Evolutionary conservation across 2,797 vertebrate species (phyloP).

Genomic region (Labroides dimidiatus): DNA sequence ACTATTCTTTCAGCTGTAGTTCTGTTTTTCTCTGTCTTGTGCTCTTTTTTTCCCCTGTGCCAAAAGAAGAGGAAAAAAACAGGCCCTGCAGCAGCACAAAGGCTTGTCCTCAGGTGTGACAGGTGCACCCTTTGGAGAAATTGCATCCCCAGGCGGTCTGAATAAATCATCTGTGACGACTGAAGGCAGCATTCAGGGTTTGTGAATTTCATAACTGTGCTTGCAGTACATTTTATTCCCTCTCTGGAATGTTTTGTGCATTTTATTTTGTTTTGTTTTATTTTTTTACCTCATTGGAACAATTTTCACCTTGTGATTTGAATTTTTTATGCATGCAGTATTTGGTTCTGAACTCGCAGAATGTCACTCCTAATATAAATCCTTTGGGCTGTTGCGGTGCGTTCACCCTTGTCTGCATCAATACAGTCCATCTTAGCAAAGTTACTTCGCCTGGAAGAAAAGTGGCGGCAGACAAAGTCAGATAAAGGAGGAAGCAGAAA

Average conservation of each 20-base stretch:
- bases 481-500: constrained; percentile 10
- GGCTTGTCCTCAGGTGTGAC: no score
- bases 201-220: no score
- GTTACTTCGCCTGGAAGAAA: constrained; percentile 23
- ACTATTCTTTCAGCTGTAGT: background rate
- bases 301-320: background rate
- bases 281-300: background rate
- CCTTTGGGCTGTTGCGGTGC: background rate
- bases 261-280: no score
- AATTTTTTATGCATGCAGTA: background rate
- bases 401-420: constrained; percentile 1
- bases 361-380: background rate
- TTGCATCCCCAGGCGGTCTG: no score
- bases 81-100: no score
- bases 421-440: background rate
- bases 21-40: no score
- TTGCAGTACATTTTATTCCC: no score
- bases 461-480: constrained; percentile 17
- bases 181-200: no score
- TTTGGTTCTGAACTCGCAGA: background rate
- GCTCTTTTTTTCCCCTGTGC: no score
- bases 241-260: background rate
- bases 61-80: no score
- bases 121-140: no score
- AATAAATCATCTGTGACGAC: no score